phyloP scores from a whole-genome alignment of 2,888 invertebrate genomes.

The Penaeus monodon region DNA sequence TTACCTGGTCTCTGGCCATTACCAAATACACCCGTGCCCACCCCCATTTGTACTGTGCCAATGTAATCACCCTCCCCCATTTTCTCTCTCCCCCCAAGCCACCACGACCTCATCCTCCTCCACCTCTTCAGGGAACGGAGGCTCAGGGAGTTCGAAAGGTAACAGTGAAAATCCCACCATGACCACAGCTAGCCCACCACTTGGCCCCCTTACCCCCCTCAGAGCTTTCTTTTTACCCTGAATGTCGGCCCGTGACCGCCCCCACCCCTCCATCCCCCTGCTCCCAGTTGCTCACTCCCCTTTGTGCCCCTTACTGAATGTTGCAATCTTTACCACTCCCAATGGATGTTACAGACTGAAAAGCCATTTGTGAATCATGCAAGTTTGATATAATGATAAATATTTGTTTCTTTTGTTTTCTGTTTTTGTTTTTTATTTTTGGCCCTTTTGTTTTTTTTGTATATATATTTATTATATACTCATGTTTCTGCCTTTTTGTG shows the following conservation, averaged over 20 bases:
- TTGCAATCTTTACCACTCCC: background rate
- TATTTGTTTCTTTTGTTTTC: background rate
- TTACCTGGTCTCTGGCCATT: background rate
- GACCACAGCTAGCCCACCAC: constrained; percentile 16
- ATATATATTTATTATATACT: background rate
- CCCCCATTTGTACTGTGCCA: too few species aligned
- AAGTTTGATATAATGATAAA: background rate
- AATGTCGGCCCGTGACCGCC: constrained; percentile 14
- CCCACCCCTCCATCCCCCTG: background rate
- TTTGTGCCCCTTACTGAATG: too few species aligned
- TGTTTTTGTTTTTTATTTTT: background rate
- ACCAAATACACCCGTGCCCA: too few species aligned
- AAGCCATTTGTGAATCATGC: background rate
- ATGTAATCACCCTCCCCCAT: constrained; percentile 20
- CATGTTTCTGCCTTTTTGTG: background rate
- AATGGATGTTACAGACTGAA: constrained; percentile 22
- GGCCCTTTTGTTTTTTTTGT: background rate
- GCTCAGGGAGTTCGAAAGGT: constrained; percentile 54
- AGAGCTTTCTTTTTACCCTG: constrained; percentile 8
- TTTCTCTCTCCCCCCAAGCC: constrained; percentile 46
- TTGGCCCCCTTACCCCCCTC: background rate
- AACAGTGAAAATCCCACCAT: constrained; percentile 12
- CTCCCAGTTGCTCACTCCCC: too few species aligned
- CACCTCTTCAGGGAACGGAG: constrained; percentile 57
- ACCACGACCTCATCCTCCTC: constrained; percentile 51